Percentiles rank a stretch among this genome's conserved stretches.
These are phyloP conservation scores for Tylochromis polylepis DNA, from an alignment of 2,113 vertebrate genomes.

Conservation along the genomic window DNA sequence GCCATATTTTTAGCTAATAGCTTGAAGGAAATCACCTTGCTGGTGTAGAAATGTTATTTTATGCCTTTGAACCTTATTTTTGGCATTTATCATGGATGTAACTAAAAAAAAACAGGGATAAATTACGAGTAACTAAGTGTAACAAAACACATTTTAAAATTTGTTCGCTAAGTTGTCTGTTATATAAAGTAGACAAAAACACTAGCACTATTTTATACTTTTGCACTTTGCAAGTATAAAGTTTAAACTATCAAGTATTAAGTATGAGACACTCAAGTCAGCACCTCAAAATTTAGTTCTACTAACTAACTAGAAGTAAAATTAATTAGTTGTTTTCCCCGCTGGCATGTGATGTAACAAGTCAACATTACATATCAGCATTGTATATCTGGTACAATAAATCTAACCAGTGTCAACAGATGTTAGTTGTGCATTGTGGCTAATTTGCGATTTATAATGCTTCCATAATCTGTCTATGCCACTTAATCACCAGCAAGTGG, in stretches of 20 bases:
- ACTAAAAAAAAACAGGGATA: background rate
- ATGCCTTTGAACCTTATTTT: background rate
- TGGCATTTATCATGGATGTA: accelerated
- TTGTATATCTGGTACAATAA: background rate
- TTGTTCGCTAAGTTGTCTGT: background rate
- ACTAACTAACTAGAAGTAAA: background rate
- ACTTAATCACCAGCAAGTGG: constrained; percentile 13
- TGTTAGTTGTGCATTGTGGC: background rate
- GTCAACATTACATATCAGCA: background rate
- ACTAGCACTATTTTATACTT: background rate
- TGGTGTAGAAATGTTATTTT: background rate
- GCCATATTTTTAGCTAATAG: background rate
- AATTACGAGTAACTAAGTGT: background rate
- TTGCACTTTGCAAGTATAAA: background rate
- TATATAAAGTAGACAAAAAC: background rate
- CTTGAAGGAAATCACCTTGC: background rate
- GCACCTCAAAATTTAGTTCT: background rate
- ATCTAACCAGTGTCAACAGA: background rate
- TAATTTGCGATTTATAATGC: constrained; percentile 32
- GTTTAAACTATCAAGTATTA: background rate
- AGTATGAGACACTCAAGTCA: background rate
- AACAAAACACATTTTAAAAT: background rate
- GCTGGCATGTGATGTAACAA: background rate
- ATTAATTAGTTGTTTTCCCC: background rate
- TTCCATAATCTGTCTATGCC: constrained; percentile 11